These are phyloP conservation scores for Bradypodion pumilum DNA, from an alignment of 2,797 vertebrate species.

Conservation along the genomic window DNA sequence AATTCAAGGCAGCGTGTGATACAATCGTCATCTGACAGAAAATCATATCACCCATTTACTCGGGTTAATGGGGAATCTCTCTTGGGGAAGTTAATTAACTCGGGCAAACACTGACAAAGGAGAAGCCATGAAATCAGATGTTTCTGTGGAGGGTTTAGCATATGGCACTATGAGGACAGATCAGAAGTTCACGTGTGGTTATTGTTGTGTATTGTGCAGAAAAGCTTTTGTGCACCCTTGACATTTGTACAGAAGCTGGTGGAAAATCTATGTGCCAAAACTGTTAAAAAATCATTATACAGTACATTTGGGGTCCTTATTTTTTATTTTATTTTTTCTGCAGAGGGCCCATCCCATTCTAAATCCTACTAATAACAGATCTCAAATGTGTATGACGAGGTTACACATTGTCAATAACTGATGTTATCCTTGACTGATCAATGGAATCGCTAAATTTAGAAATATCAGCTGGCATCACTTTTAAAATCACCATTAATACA, in stretches of 20 bases:
- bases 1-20: no score
- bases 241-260: background rate
- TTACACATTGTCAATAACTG: slow-evolving; percentile 30
- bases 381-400: slow-evolving; percentile 17
- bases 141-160: background rate
- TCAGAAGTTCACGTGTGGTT: background rate
- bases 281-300: background rate
- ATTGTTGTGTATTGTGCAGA: no score
- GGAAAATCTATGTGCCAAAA: background rate
- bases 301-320: no score
- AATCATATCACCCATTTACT: no score
- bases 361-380: slow-evolving; percentile 19
- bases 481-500: slow-evolving; percentile 12
- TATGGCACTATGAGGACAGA: background rate
- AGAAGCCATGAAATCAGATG: background rate
- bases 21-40: no score
- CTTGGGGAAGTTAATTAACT: no score
- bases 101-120: no score
- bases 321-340: no score
- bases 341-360: background rate
- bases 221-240: background rate
- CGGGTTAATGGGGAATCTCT: no score
- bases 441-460: slow-evolving; percentile 38
- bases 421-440: slow-evolving; percentile 44
- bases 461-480: slow-evolving; percentile 15